phyloP scores from a whole-genome alignment of 2,797 vertebrate genomes.

The Rhinoraja longicauda region DNA sequence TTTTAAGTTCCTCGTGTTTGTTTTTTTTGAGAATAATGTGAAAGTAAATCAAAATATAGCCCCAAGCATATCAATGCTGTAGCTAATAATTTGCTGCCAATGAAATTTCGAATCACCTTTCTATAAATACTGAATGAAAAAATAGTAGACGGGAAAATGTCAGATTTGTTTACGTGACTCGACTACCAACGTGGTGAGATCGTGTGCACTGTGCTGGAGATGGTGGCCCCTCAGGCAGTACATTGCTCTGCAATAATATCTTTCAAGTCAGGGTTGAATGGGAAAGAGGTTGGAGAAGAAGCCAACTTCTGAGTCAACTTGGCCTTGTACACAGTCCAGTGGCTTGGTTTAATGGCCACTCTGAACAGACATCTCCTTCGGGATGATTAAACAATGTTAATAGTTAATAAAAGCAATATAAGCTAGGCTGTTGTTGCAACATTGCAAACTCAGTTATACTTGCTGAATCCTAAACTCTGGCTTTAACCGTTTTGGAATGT shows the following conservation, averaged over 20 bases:
- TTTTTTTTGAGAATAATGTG: background rate
- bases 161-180: background rate
- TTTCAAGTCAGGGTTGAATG: background rate
- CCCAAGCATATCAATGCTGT: background rate
- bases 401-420: background rate
- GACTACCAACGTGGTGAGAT: background rate
- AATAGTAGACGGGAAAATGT: slow-evolving; percentile 8
- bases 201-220: background rate
- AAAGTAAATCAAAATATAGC: too few relatives aligned
- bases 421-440: background rate
- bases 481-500: background rate
- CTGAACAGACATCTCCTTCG: background rate
- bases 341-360: background rate
- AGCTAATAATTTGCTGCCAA: background rate
- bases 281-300: background rate
- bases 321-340: background rate
- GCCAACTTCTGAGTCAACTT: background rate
- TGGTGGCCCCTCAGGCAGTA: background rate
- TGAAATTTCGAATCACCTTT: background rate
- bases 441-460: background rate
- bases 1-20: background rate
- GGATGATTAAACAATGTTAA: background rate
- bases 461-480: background rate
- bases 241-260: background rate
- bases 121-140: background rate